Percentiles rank a stretch among this genome's conserved stretches.
Evolutionary conservation across 2,888 invertebrate species (phyloP).

Genomic region (Andrena trimmerana): DNA sequence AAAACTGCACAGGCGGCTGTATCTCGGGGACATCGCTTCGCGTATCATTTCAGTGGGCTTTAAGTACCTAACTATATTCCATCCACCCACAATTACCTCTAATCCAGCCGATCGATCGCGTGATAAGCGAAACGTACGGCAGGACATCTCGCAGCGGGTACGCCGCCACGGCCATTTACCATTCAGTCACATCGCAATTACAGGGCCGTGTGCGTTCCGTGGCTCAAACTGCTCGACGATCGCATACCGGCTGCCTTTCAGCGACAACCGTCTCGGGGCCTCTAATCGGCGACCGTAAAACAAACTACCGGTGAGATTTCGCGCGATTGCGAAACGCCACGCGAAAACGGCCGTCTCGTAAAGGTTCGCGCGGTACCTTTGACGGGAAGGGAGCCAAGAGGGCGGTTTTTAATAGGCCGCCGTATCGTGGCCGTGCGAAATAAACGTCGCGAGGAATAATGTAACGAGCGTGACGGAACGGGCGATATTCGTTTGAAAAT

Average conservation of each 20-base stretch:
- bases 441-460: conserved; percentile 15
- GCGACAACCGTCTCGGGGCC: conserved; percentile 47
- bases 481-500: not conserved
- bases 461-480: not conserved
- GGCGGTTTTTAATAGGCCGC: not conserved
- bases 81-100: conserved; percentile 61
- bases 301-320: conserved; percentile 30
- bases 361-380: conserved; percentile 10
- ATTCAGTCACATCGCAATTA: conserved; percentile 77
- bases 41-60: not conserved
- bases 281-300: conserved; percentile 55
- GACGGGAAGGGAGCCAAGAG: not conserved
- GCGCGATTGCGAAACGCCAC: conserved; percentile 28
- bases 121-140: conserved; percentile 62
- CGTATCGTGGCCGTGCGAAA: not conserved
- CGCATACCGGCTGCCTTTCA: conserved; percentile 34
- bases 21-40: not conserved
- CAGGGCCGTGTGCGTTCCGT: conserved; percentile 59
- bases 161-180: conserved; percentile 66
- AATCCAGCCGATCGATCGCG: conserved; percentile 75
- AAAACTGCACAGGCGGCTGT: not conserved
- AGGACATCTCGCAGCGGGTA: conserved; percentile 51
- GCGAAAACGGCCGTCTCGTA: not conserved
- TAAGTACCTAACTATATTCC: conserved; percentile 1
- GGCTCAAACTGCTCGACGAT: conserved; percentile 42